These are phyloP conservation scores for Homarus americanus DNA, from an alignment of 1,140 invertebrate genomes.

Conservation along the genomic window DNA sequence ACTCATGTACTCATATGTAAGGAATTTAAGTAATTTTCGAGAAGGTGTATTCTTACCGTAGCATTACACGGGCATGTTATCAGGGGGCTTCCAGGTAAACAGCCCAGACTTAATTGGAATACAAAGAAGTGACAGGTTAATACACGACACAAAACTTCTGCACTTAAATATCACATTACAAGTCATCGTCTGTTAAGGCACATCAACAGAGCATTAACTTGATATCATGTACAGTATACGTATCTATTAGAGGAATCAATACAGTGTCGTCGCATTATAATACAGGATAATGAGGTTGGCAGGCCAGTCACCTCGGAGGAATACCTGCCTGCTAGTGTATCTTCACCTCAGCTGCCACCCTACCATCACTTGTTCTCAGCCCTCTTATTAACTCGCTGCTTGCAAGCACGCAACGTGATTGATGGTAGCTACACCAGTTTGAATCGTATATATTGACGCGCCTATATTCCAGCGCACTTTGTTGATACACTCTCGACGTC, in stretches of 20 bases:
- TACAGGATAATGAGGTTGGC: neutral
- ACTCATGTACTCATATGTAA: too few species aligned
- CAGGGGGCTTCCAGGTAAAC: too few species aligned
- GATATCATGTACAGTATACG: neutral
- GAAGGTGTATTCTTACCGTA: too few species aligned
- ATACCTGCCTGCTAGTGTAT: too few species aligned
- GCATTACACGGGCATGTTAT: too few species aligned
- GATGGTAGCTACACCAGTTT: conserved; percentile 48
- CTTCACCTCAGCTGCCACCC: neutral
- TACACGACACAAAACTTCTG: too few species aligned
- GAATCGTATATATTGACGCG: conserved; percentile 59
- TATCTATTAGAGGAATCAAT: neutral
- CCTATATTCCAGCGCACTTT: neutral
- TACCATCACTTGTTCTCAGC: neutral
- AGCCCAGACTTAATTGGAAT: too few species aligned
- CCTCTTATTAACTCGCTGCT: conserved; percentile 20
- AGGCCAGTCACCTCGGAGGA: neutral
- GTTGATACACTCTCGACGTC: neutral
- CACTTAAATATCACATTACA: too few species aligned
- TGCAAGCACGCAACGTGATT: conserved; percentile 54
- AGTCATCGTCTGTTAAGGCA: too few species aligned
- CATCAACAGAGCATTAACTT: neutral
- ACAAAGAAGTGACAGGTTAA: too few species aligned
- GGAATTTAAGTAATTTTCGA: too few species aligned
- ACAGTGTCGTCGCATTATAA: neutral